Evolutionary conservation across 2,113 vertebrate species (phyloP).

Genomic region (Gracilinanus agilis): DNA sequence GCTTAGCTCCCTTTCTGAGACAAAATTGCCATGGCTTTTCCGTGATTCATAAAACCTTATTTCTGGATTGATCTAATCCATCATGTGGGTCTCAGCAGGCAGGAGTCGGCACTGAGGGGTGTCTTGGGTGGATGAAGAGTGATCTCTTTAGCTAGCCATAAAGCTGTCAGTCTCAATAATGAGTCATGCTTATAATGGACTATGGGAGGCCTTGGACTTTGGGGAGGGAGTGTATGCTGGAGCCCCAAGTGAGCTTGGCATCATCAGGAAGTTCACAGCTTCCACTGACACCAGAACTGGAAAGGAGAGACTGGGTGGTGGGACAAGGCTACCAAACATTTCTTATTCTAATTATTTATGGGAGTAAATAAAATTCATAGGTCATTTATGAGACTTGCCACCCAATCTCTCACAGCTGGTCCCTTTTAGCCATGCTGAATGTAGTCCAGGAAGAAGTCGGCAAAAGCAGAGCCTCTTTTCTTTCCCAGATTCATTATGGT

Average conservation of each 20-base stretch:
- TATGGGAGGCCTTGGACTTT: not conserved
- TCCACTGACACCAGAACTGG: not conserved
- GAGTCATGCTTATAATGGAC: constrained; percentile 20
- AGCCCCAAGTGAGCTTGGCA: constrained; percentile 10
- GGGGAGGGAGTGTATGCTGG: not conserved
- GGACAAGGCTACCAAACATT: constrained; percentile 29
- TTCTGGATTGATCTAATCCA: not conserved
- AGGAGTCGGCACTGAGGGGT: not conserved
- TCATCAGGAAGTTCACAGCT: constrained; percentile 5
- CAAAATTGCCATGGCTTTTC: not conserved
- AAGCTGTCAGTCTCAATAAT: constrained; percentile 3
- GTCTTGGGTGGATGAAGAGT: constrained; percentile 33
- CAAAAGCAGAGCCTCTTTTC: not conserved
- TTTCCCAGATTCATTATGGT: not conserved
- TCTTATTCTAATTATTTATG: constrained; percentile 56
- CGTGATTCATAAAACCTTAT: not conserved
- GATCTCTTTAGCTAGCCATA: not conserved
- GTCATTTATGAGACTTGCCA: constrained; percentile 26
- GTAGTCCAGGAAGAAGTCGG: constrained; percentile 25
- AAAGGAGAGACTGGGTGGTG: constrained; percentile 1
- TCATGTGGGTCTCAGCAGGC: constrained; percentile 2
- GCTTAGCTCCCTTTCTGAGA: not conserved
- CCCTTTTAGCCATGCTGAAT: not conserved
- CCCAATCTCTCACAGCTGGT: constrained; percentile 14
- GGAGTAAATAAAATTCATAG: constrained; percentile 37